Conservation (phyloP, 2,888 invertebrate genomes). For the Ophonus ardosiacus region DNA sequence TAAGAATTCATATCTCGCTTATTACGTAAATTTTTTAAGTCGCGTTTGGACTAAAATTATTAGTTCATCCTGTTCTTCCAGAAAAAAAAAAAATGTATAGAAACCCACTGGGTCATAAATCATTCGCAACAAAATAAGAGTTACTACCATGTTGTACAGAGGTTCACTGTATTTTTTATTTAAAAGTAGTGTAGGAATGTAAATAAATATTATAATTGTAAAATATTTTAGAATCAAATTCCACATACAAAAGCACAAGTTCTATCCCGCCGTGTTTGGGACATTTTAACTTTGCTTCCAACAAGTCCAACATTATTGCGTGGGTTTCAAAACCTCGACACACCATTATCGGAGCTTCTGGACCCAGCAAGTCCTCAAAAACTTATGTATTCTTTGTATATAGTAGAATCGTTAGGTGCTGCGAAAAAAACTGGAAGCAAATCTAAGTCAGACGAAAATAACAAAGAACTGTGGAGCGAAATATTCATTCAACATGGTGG, state of each 20-base stretch:
- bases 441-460: slow-evolving; percentile 67
- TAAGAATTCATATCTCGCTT: no score
- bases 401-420: slow-evolving; percentile 86
- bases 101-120: no score
- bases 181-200: background rate
- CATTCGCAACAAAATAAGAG: no score
- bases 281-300: slow-evolving; percentile 93
- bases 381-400: slow-evolving; percentile 96
- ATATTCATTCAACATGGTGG: slow-evolving; percentile 93
- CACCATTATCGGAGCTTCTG: slow-evolving; percentile 85
- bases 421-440: slow-evolving; percentile 63
- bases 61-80: no score
- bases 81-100: no score
- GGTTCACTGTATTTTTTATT: background rate
- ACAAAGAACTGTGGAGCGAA: slow-evolving; percentile 81
- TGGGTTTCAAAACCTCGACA: slow-evolving; percentile 88
- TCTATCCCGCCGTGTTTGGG: slow-evolving; percentile 95
- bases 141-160: no score
- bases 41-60: no score
- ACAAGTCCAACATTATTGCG: slow-evolving; percentile 91
- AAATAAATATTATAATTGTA: background rate
- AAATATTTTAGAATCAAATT: slow-evolving; percentile 78
- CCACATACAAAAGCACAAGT: slow-evolving; percentile 93
- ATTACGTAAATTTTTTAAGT: no score
- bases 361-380: slow-evolving; percentile 95